phyloP scores from a whole-genome alignment of 1,140 invertebrate species.

The Drosophila nasuta region DNA sequence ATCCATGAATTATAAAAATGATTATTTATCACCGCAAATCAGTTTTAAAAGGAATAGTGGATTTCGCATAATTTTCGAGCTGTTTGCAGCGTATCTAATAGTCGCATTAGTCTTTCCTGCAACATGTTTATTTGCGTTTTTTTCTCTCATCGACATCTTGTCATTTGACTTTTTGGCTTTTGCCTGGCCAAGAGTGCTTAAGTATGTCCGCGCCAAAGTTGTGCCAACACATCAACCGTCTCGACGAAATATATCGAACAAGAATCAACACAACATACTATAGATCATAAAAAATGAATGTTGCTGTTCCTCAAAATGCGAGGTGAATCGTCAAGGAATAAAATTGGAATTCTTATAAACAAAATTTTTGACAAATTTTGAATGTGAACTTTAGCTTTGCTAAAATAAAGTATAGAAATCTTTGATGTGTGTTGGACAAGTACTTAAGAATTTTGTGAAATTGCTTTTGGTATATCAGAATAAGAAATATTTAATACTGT shows the following conservation, averaged over 20 bases:
- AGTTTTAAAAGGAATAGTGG: no score
- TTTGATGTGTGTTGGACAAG: no score
- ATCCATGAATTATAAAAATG: no score
- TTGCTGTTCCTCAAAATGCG: background rate
- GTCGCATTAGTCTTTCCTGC: background rate
- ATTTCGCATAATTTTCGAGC: background rate
- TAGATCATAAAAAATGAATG: background rate
- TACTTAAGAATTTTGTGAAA: no score
- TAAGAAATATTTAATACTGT: no score
- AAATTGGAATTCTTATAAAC: background rate
- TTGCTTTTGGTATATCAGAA: no score
- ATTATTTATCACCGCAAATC: no score
- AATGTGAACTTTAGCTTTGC: background rate
- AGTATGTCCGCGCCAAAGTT: conserved; percentile 33
- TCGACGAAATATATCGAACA: conserved; percentile 17
- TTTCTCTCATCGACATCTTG: conserved; percentile 37
- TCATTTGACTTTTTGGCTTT: conserved; percentile 72
- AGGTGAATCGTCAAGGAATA: background rate
- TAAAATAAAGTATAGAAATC: no score
- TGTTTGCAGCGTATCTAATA: background rate
- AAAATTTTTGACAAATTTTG: background rate
- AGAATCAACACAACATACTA: conserved; percentile 13
- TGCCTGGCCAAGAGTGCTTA: conserved; percentile 50
- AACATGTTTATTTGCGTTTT: background rate
- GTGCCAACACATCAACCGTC: conserved; percentile 29